phyloP scores from a whole-genome alignment of 2,113 vertebrate species.

The Eptatretus burgeri region DNA sequence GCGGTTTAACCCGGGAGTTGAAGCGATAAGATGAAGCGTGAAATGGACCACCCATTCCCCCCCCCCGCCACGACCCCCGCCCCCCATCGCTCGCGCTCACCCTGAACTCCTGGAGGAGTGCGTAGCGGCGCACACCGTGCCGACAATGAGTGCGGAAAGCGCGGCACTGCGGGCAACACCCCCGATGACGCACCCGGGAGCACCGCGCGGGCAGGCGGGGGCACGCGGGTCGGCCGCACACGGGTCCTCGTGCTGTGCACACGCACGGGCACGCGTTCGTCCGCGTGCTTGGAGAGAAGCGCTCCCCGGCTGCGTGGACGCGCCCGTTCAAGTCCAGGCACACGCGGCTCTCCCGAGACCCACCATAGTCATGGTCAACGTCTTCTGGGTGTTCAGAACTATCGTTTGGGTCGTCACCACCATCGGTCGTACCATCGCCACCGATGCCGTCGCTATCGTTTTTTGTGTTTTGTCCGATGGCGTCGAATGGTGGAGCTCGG shows the following conservation, averaged over 20 bases:
- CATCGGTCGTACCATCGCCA: too few relatives aligned
- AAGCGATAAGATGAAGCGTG: too few relatives aligned
- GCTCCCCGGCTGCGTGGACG: conserved; percentile 71
- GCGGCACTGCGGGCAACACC: conserved; percentile 83
- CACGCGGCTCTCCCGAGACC: neutral
- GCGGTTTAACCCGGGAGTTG: too few relatives aligned
- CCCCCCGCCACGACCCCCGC: neutral
- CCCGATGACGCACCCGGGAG: conserved; percentile 66
- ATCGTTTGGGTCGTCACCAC: too few relatives aligned
- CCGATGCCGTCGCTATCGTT: too few relatives aligned
- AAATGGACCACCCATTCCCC: too few relatives aligned
- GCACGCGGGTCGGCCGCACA: conserved; percentile 71
- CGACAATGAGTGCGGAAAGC: conserved; percentile 87
- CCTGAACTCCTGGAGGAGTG: conserved; percentile 73
- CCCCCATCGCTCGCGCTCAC: conserved; percentile 22
- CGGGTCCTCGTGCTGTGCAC: conserved; percentile 83
- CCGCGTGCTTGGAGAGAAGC: conserved; percentile 53
- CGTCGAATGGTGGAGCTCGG: too few relatives aligned
- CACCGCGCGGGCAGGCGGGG: conserved; percentile 73
- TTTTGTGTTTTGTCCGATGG: too few relatives aligned
- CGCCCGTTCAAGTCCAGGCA: conserved; percentile 94
- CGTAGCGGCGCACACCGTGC: conserved; percentile 61
- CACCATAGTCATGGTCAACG: too few relatives aligned
- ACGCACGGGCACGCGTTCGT: conserved; percentile 61
- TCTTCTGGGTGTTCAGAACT: too few relatives aligned